phyloP scores from a whole-genome alignment of 2,888 invertebrate species.

The Melanostoma scalare region DNA sequence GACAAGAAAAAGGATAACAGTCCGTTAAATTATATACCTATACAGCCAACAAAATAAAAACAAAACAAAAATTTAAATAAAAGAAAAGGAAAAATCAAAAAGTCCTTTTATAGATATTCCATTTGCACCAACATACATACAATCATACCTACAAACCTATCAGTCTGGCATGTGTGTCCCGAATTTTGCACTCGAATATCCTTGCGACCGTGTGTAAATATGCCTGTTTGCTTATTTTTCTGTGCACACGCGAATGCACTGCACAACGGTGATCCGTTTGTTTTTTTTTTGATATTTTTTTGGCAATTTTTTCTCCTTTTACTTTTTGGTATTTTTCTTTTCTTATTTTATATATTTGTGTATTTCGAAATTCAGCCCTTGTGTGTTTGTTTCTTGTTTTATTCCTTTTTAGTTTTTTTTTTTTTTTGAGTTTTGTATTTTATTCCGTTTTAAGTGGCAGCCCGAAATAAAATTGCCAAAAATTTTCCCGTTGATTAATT shows the following conservation, averaged over 20 bases:
- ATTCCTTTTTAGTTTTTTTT: slow-evolving; percentile 32
- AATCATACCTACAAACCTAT: slow-evolving; percentile 3
- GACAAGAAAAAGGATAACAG: slow-evolving; percentile 70
- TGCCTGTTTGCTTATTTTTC: slow-evolving; percentile 49
- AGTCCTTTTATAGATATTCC: slow-evolving; percentile 65
- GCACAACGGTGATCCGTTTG: slow-evolving; percentile 71
- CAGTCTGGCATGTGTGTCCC: slow-evolving; percentile 40
- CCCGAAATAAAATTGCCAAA: slow-evolving; percentile 72
- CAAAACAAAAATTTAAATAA: slow-evolving; percentile 36
- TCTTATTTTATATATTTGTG: slow-evolving; percentile 27
- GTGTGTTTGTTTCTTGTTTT: slow-evolving; percentile 63
- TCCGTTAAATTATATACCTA: slow-evolving; percentile 50
- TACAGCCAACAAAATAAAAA: slow-evolving; percentile 27
- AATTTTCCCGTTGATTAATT: slow-evolving; percentile 73
- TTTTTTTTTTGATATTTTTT: slow-evolving; percentile 49
- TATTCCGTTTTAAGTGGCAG: slow-evolving; percentile 72
- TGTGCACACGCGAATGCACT: slow-evolving; percentile 69
- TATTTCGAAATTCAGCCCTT: slow-evolving; percentile 67
- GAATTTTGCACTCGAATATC: slow-evolving; percentile 63
- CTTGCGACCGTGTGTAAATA: slow-evolving; percentile 47
- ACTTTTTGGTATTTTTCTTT: slow-evolving; percentile 25
- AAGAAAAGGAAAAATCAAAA: slow-evolving; percentile 49
- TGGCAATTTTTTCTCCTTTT: slow-evolving; percentile 32
- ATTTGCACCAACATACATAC: slow-evolving; percentile 34
- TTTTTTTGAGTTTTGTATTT: slow-evolving; percentile 61